Percentiles rank a stretch among this genome's conserved stretches.
These are phyloP conservation scores for Oscheius sp. DNA, from an alignment of 1,140 invertebrate genomes.

Conservation along the genomic window DNA sequence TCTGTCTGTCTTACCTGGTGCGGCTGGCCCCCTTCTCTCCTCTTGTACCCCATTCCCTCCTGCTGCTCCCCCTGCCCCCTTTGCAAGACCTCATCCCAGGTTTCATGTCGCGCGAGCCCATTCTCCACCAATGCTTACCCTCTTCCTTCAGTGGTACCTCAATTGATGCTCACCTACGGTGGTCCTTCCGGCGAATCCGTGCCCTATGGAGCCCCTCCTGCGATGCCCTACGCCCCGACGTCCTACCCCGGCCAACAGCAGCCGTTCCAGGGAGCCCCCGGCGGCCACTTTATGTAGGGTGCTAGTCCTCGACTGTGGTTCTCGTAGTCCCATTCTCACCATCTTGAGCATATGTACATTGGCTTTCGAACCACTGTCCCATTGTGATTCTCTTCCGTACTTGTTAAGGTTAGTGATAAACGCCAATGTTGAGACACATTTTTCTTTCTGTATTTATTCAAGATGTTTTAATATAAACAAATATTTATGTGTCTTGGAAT, in stretches of 20 bases:
- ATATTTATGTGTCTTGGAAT: constrained; percentile 5
- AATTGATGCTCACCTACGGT: constrained; percentile 41
- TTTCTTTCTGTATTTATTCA: not conserved
- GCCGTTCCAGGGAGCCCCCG: constrained; percentile 15
- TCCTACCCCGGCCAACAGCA: not conserved
- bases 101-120: too few relatives aligned
- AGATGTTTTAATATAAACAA: not conserved
- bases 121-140: too few relatives aligned
- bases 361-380: too few relatives aligned
- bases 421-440: not conserved
- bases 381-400: not conserved
- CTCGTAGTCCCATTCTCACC: too few relatives aligned
- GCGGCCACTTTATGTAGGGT: not conserved
- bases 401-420: not conserved
- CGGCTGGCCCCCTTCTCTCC: too few relatives aligned
- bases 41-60: too few relatives aligned
- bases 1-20: too few relatives aligned
- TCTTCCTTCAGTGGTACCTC: constrained; percentile 42
- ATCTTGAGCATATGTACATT: not conserved
- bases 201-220: constrained; percentile 4
- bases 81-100: too few relatives aligned
- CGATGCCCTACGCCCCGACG: not conserved
- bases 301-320: too few relatives aligned
- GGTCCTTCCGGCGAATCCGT: constrained; percentile 17
- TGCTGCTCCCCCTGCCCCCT: too few relatives aligned